Evolutionary conservation across 1,140 invertebrate species (phyloP), one percentile per base, ranked within the genome.

Genomic region (Copidosoma floridanum): DNA sequence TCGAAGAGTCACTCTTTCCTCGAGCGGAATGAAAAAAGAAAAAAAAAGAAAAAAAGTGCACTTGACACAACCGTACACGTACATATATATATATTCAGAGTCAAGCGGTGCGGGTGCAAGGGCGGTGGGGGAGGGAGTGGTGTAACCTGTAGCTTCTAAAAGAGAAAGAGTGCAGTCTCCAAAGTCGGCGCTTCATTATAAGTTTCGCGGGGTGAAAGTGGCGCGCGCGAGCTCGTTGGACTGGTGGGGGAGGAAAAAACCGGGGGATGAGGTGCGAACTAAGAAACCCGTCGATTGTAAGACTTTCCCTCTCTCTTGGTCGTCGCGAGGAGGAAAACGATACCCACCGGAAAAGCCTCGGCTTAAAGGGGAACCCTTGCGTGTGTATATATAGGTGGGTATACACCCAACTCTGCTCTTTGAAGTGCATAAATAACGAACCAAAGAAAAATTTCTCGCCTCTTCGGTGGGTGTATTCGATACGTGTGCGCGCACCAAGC

Each of bases 331-430:
- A 24, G 65, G 66, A 74, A 72, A 75, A 74, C 71, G 72, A 76
- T 54, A 53, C 20, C 48, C 65, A 62, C 47, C 35, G 47, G 52
- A 44, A 57, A 65, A 59, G 12, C 20, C 41, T 41, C 60, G 51
- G 68, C 75, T 79, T 81, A 78, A 81, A 80, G 76, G 76, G 76
- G 75, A 80, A 78, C 40, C 12, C 52, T 24, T 67, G 52, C 53
- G 14, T 46, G 50, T 23, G 54, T 55, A 65, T 61, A 58, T 68
- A 61, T 64, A 53, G 1, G 24, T 14, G 23, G 14, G 1, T 21
- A 4, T 43, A 41, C 16, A 41, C 21, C 7, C 20, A 41, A 6
- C 29, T 50, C 20, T 35, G 27, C 29, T n/a, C n/a, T 11, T 44
- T 1, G 38, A 20, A 43, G 40, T 14, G 1, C 6, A 7, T 40